Conservation (phyloP, 2,888 invertebrate species). For the Xestia rhomboidea region DNA sequence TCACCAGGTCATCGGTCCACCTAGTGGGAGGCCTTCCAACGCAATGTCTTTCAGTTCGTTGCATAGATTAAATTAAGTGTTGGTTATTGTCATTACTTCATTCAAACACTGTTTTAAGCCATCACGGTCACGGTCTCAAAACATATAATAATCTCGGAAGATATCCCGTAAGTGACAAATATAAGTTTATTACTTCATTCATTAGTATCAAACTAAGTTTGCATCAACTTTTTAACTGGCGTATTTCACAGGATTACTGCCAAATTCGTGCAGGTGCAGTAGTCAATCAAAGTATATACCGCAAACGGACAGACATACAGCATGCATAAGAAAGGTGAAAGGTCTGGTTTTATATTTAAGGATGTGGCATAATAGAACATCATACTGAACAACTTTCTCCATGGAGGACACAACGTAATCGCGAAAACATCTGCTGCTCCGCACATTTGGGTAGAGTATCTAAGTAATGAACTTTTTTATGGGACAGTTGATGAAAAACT, state of each 20-base stretch:
- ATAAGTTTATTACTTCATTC: neutral
- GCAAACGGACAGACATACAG: neutral
- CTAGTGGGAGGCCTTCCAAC: too few relatives aligned
- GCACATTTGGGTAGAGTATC: neutral
- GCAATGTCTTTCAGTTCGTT: neutral
- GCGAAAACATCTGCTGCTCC: neutral
- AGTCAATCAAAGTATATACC: conserved; percentile 17
- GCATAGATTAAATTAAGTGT: neutral
- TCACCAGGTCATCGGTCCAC: too few relatives aligned
- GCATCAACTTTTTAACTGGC: conserved; percentile 24
- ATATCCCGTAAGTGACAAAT: too few relatives aligned
- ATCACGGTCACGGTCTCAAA: too few relatives aligned
- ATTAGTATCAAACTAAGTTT: neutral
- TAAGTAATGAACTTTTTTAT: neutral
- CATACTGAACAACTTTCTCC: neutral
- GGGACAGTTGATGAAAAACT: neutral
- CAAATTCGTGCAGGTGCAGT: conserved; percentile 25
- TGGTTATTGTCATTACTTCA: neutral
- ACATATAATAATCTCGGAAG: too few relatives aligned
- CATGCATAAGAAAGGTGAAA: neutral
- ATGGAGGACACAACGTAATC: neutral
- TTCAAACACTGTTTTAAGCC: too few relatives aligned
- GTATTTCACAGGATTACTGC: neutral
- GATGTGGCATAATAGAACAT: neutral
- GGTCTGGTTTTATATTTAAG: neutral